phyloP scores from a whole-genome alignment of 2,888 invertebrate genomes.

The Quadroppia sp. region DNA sequence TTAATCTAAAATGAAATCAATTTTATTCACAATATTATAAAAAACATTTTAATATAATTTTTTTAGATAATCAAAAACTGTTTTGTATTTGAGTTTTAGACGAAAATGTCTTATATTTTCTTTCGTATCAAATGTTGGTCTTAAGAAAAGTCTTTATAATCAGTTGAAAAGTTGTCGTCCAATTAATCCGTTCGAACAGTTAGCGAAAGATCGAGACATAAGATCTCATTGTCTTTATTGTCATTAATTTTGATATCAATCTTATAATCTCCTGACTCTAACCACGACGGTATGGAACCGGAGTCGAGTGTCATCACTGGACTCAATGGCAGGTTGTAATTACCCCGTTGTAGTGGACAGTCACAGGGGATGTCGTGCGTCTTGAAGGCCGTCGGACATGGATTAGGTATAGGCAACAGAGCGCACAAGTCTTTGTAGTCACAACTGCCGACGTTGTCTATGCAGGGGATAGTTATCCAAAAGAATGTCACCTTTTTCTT shows the following conservation, averaged over 20 bases:
- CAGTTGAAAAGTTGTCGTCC: too few species aligned
- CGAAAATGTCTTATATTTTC: too few species aligned
- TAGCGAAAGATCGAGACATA: slow-evolving; percentile 5
- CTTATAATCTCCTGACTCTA: slow-evolving; percentile 20
- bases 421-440: slow-evolving; percentile 24
- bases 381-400: slow-evolving; percentile 26
- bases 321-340: slow-evolving; percentile 31
- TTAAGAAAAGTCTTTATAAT: too few species aligned
- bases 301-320: neutral
- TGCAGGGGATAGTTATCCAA: slow-evolving; percentile 2
- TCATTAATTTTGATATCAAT: slow-evolving; percentile 29
- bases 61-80: too few species aligned
- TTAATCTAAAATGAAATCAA: too few species aligned
- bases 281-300: slow-evolving; percentile 24
- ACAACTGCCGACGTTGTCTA: neutral
- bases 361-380: neutral
- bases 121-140: too few species aligned
- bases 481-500: slow-evolving; percentile 28
- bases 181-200: slow-evolving; percentile 21
- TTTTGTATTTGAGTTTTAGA: too few species aligned
- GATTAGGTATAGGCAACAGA: slow-evolving; percentile 20
- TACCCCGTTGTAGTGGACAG: slow-evolving; percentile 6
- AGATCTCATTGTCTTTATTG: neutral
- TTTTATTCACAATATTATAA: too few species aligned
- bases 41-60: too few species aligned